phyloP scores from a whole-genome alignment of 2,888 invertebrate species.

The Dynastes tityus region DNA sequence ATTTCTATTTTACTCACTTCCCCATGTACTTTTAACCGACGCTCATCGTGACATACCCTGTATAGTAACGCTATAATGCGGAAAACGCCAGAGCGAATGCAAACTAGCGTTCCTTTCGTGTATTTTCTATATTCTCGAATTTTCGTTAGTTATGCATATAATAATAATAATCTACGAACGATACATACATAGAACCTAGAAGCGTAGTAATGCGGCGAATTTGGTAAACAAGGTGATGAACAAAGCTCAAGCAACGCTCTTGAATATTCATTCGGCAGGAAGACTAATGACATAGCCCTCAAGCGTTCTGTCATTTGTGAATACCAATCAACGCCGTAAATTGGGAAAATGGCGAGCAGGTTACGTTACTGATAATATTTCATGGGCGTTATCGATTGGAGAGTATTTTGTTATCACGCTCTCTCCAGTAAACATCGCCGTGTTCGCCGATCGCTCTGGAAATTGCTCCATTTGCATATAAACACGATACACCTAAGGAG shows the following conservation, averaged over 20 bases:
- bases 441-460: not conserved
- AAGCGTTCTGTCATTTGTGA: constrained; percentile 38
- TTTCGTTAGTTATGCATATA: not conserved
- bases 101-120: too few relatives aligned
- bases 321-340: constrained; percentile 31
- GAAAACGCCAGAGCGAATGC: too few relatives aligned
- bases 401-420: constrained; percentile 6
- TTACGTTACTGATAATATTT: constrained; percentile 39
- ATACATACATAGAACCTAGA: not conserved
- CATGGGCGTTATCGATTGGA: constrained; percentile 23
- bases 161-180: constrained; percentile 5
- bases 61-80: too few relatives aligned
- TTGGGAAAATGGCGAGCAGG: constrained; percentile 29
- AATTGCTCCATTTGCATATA: not conserved
- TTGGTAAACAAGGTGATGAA: constrained; percentile 34
- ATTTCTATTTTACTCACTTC: too few relatives aligned
- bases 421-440: not conserved
- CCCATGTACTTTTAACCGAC: too few relatives aligned
- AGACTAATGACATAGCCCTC: constrained; percentile 39
- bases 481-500: not conserved
- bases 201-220: constrained; percentile 8
- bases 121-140: too few relatives aligned
- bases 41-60: too few relatives aligned
- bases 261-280: constrained; percentile 38
- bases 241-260: constrained; percentile 30